Evolutionary conservation across 2,113 vertebrate species (phyloP), one percentile per base, ranked within the genome.

Genomic region (Zosterops pallidus): DNA sequence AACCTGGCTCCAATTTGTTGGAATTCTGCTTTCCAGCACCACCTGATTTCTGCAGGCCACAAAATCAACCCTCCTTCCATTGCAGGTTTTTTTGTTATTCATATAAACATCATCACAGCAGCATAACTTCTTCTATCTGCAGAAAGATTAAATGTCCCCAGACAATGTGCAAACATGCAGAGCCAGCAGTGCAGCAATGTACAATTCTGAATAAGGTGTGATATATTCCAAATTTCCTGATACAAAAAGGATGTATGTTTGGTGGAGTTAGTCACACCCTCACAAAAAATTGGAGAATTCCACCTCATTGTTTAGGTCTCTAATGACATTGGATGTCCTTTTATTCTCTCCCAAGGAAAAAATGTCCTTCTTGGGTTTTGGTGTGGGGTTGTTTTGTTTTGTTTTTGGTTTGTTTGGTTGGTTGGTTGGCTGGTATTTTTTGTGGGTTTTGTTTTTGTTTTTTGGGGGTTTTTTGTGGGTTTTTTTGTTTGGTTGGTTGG

Each of bases 51-150:
- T 70, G 23, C 78, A 41, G 56, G 69, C 76, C 83, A n/a, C 44
- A 42, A 82, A 12, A 92, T 14, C 47, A 85, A 20, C 53, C 80
- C 59, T 39, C 57, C 57, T 76, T 77, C 46, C 67, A n/a, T 23
- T 72, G 7, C 17, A 25, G 18, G 4, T 9, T 15, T 13, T 10
- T 39, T 11, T 37, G 53, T 63, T 39, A 35, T 33, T 47, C 31
- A n/a, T 25, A 37, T 8, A 4, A 17, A 3, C 7, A 20, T 2
- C 15, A 12, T 10, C 33, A 37, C 0, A 64, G 11, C 37, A 70
- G 19, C 35, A 47, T 3, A 3, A 12, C 57, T 35, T 52, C 26
- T 35, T 44, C 23, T 44, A 2, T 29, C 20, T 39, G 11, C 37
- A 89, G 41, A 55, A 77, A 39, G 5, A 16, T 24, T 11, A 21